Conservation (phyloP, 2,797 vertebrate species). For the Synanceia verrucosa region DNA sequence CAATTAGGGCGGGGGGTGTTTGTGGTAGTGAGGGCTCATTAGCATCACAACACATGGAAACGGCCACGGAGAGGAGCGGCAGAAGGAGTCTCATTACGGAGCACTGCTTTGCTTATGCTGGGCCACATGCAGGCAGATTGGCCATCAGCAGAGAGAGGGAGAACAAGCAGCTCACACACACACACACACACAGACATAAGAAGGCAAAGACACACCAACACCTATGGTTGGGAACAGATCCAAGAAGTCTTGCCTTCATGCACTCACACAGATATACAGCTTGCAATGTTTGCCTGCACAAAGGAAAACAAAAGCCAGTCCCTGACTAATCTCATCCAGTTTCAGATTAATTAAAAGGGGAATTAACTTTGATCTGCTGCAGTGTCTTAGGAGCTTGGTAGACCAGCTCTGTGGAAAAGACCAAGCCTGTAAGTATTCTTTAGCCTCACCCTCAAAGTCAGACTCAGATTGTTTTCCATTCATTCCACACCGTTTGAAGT, state of each 20-base stretch:
- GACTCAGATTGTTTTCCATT: conserved; percentile 61
- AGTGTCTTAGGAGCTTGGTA: conserved; percentile 38
- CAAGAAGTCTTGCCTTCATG: conserved; percentile 21
- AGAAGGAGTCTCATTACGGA: conserved; percentile 74
- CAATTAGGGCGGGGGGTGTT: conserved; percentile 86
- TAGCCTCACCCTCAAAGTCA: conserved; percentile 59
- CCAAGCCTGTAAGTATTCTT: conserved; percentile 60
- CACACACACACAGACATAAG: background rate
- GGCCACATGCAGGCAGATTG: conserved; percentile 68
- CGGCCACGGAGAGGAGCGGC: conserved; percentile 63
- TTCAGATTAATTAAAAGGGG: conserved; percentile 78
- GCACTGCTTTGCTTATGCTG: conserved; percentile 49
- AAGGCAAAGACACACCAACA: background rate
- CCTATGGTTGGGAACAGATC: conserved; percentile 25
- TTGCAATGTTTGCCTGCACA: conserved; percentile 65
- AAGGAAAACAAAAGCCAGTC: conserved; percentile 73
- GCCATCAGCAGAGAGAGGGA: conserved; percentile 33
- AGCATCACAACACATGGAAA: conserved; percentile 89
- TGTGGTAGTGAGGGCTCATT: conserved; percentile 89
- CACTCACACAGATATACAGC: conserved; percentile 16
- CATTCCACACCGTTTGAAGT: conserved; percentile 71
- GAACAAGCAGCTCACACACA: conserved; percentile 22
- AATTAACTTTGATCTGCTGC: conserved; percentile 76
- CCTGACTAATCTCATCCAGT: conserved; percentile 69
- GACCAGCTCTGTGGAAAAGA: conserved; percentile 48